Percentiles rank a stretch among this genome's conserved stretches.
Conservation (phyloP, 1,140 invertebrate genomes). For the Magallana ariakensis region DNA sequence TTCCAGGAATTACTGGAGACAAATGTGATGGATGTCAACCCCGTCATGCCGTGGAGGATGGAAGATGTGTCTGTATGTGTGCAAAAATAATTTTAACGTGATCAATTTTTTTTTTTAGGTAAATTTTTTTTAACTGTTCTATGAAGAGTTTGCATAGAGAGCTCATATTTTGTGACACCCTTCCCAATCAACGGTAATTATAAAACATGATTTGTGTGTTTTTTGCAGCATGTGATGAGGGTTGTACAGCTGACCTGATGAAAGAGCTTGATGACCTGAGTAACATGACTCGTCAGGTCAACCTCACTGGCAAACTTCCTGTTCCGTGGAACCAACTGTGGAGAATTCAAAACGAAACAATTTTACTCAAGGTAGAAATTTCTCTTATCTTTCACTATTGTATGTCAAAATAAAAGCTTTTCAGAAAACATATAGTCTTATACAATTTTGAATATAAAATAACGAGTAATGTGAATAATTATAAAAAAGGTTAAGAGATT, state of each 20-base stretch:
- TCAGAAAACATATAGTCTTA: no score
- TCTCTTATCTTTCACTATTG: no score
- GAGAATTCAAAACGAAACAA: constrained; percentile 59
- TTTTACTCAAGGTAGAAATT: constrained; percentile 52
- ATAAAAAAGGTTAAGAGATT: no score
- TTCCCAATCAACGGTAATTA: neutral
- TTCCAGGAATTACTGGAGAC: constrained; percentile 92
- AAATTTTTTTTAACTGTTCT: no score
- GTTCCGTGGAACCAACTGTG: constrained; percentile 63
- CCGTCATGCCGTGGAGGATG: constrained; percentile 85
- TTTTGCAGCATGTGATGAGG: constrained; percentile 91
- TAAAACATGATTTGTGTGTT: neutral
- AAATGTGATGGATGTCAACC: constrained; percentile 96
- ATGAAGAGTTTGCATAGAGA: no score
- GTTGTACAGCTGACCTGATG: constrained; percentile 92
- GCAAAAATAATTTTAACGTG: neutral
- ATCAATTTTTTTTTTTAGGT: neutral
- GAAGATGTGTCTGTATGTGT: constrained; percentile 87
- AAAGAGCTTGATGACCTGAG: constrained; percentile 80
- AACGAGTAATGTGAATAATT: no score
- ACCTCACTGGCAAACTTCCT: constrained; percentile 57
- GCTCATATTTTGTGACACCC: no score
- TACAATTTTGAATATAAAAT: no score
- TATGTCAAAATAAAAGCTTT: neutral
- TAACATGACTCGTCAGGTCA: constrained; percentile 59